These are phyloP conservation scores for Mantis religiosa DNA, from an alignment of 2,888 invertebrate genomes.

Conservation along the genomic window DNA sequence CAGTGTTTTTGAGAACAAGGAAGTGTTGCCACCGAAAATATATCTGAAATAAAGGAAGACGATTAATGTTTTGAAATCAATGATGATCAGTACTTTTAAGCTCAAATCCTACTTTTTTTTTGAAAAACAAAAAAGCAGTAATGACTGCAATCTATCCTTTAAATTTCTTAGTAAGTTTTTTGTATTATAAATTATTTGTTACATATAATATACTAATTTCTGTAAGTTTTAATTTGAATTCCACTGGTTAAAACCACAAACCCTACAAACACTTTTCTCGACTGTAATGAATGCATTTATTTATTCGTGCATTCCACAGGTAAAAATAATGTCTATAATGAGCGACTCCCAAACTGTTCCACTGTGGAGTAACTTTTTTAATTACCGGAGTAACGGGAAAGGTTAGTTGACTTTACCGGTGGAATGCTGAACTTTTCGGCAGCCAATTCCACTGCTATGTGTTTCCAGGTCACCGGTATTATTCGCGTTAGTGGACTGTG, in stretches of 20 bases:
- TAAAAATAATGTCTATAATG: background rate
- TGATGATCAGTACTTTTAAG: too few relatives aligned
- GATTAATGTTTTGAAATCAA: too few relatives aligned
- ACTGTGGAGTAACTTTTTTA: background rate
- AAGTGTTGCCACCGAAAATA: too few relatives aligned
- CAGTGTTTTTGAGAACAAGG: too few relatives aligned
- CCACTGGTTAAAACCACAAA: background rate
- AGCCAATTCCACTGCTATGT: background rate
- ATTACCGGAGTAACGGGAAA: background rate
- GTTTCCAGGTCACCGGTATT: background rate
- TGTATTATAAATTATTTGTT: too few relatives aligned
- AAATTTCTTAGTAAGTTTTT: background rate
- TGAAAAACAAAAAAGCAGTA: too few relatives aligned
- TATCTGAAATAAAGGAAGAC: too few relatives aligned
- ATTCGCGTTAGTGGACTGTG: background rate
- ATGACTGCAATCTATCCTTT: too few relatives aligned
- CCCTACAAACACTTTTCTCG: background rate
- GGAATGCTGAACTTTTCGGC: background rate
- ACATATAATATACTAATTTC: background rate
- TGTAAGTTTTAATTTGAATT: background rate
- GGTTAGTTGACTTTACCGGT: background rate
- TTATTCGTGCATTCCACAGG: background rate
- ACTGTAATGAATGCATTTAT: background rate
- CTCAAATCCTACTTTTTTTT: too few relatives aligned
- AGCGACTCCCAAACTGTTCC: background rate